phyloP scores from a whole-genome alignment of 2,888 invertebrate species.

The Clistopyga incitator region DNA sequence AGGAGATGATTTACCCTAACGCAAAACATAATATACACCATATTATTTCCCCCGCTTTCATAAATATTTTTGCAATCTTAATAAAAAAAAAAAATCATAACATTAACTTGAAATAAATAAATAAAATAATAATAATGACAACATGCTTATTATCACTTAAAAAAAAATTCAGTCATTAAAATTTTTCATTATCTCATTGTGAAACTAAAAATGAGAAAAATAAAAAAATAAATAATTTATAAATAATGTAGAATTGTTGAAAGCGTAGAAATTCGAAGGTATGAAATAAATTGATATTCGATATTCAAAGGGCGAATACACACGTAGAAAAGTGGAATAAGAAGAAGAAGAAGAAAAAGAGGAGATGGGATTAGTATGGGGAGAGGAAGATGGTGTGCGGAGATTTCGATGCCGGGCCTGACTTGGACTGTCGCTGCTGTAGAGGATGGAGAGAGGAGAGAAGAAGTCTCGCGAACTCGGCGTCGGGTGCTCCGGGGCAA shows the following conservation, averaged over 20 bases:
- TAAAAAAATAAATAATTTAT: too few species aligned
- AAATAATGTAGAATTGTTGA: too few species aligned
- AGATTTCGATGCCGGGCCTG: slow-evolving; percentile 45
- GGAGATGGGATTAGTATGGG: slow-evolving; percentile 13
- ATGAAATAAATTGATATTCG: not conserved
- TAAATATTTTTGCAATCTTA: too few species aligned
- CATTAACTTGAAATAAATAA: too few species aligned
- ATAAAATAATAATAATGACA: too few species aligned
- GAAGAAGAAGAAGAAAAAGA: not conserved
- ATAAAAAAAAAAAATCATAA: too few species aligned
- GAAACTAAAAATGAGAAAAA: too few species aligned
- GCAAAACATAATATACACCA: not conserved
- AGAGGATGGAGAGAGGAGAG: too few species aligned
- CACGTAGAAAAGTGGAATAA: not conserved
- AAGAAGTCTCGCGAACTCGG: slow-evolving; percentile 29
- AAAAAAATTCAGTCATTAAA: too few species aligned
- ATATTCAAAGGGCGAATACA: not conserved
- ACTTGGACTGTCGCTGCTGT: slow-evolving; percentile 7
- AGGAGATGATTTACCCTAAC: slow-evolving; percentile 12
- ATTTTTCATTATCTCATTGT: too few species aligned
- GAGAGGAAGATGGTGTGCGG: slow-evolving; percentile 35
- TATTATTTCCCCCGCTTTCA: not conserved
- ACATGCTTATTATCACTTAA: too few species aligned
- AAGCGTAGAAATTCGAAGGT: too few species aligned
- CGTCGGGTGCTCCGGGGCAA: slow-evolving; percentile 26